Evolutionary conservation across 2,797 vertebrate species (phyloP).

Genomic region (Echiichthys vipera): DNA sequence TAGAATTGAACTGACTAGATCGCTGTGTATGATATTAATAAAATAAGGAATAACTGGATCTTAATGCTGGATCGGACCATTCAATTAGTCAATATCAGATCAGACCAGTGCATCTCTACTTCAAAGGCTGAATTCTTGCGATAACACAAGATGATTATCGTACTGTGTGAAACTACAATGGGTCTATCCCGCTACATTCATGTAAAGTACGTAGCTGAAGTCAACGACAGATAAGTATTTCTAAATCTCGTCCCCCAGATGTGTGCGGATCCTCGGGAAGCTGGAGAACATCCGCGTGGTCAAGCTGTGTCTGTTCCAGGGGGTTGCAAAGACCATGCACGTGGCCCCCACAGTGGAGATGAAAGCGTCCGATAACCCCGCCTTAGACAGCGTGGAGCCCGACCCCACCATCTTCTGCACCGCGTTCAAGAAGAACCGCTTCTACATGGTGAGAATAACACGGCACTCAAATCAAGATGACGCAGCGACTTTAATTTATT

Average conservation of each 20-base stretch:
- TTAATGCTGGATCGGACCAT: no score
- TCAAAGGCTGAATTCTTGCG: no score
- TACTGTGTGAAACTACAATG: no score
- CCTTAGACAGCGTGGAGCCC: conserved; percentile 89
- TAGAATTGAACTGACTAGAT: no score
- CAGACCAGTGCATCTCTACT: no score
- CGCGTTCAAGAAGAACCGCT: conserved; percentile 98
- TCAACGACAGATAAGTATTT: not conserved
- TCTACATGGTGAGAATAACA: conserved; percentile 92
- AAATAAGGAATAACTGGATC: no score
- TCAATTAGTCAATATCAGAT: no score
- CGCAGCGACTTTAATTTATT: no score
- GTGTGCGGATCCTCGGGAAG: conserved; percentile 96
- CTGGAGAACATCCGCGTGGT: conserved; percentile 96
- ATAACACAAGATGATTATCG: no score
- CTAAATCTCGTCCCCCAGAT: conserved; percentile 79
- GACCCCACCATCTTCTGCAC: conserved; percentile 97
- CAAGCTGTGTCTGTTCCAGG: conserved; percentile 94
- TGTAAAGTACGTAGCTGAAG: not conserved
- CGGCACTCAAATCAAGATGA: not conserved
- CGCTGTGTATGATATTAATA: no score
- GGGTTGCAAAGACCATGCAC: conserved; percentile 89
- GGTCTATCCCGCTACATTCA: no score
- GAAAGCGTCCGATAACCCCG: conserved; percentile 98
- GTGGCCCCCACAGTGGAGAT: conserved; percentile 96